These are phyloP conservation scores for Neoitamus cyanurus DNA, from an alignment of 2,888 invertebrate genomes.

Conservation along the genomic window DNA sequence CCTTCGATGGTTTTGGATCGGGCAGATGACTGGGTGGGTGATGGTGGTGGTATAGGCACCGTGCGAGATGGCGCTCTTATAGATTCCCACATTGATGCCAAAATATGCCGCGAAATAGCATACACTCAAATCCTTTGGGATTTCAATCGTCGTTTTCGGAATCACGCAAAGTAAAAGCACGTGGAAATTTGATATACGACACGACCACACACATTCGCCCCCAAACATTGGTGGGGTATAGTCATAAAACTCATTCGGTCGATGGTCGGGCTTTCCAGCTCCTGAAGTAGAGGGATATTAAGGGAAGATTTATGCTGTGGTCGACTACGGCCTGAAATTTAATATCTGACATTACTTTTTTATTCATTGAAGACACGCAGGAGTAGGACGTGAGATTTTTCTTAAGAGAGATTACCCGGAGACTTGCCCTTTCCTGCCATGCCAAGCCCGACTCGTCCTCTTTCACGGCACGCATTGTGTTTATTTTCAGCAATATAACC, in stretches of 20 bases:
- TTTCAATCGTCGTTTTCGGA: constrained; percentile 37
- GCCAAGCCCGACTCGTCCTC: neutral
- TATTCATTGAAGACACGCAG: constrained; percentile 36
- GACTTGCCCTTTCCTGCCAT: neutral
- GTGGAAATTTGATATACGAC: constrained; percentile 33
- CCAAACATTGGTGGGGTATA: neutral
- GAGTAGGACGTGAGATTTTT: constrained; percentile 25
- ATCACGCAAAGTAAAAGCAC: constrained; percentile 38
- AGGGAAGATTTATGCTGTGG: constrained; percentile 36
- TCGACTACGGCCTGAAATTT: constrained; percentile 39
- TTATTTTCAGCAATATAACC: constrained; percentile 20
- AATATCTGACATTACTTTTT: constrained; percentile 36
- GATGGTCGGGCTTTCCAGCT: constrained; percentile 4
- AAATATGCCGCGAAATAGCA: constrained; percentile 36
- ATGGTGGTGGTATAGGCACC: neutral
- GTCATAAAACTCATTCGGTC: constrained; percentile 4
- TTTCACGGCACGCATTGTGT: constrained; percentile 6
- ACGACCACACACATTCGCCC: neutral
- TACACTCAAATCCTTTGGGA: constrained; percentile 32
- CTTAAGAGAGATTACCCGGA: neutral
- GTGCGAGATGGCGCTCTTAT: neutral
- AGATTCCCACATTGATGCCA: constrained; percentile 33
- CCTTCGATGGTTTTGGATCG: neutral
- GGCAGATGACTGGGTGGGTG: neutral
- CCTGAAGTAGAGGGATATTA: constrained; percentile 13